These are phyloP conservation scores for Eolophus roseicapilla DNA, from an alignment of 2,113 vertebrate species.

Conservation along the genomic window DNA sequence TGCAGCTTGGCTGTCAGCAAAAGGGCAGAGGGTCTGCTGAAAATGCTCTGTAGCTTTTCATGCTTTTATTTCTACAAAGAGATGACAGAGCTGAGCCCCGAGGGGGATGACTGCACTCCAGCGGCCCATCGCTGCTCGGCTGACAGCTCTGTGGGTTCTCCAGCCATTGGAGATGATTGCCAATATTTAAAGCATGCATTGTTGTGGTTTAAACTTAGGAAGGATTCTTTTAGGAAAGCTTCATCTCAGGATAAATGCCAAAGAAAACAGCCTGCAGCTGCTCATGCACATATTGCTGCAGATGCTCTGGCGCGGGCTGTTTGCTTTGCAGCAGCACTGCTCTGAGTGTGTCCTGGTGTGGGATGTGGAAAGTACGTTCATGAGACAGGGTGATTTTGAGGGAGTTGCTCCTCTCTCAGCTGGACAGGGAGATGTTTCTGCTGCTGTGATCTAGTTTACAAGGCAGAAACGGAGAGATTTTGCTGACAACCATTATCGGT, in stretches of 20 bases:
- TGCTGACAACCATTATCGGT: accelerated
- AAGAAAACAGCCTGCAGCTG: not conserved
- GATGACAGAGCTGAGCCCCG: not conserved
- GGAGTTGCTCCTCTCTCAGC: not conserved
- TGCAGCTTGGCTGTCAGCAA: not conserved
- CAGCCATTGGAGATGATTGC: not conserved
- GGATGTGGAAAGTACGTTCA: not conserved
- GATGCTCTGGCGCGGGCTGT: not conserved
- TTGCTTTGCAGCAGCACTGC: not conserved
- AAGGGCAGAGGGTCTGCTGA: not conserved
- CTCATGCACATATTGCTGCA: not conserved
- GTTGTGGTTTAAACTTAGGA: not conserved
- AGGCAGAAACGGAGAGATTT: not conserved
- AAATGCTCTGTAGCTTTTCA: not conserved
- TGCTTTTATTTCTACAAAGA: not conserved
- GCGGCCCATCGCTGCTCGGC: accelerated
- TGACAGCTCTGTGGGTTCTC: not conserved
- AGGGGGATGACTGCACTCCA: not conserved
- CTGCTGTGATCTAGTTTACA: not conserved
- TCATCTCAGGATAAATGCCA: not conserved
- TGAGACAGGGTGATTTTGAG: not conserved
- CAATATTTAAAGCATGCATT: not conserved
- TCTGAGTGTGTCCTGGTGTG: accelerated
- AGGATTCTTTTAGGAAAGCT: not conserved
- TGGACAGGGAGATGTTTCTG: not conserved